phyloP scores from a whole-genome alignment of 2,888 invertebrate genomes.

The Gastrophysa polygoni region DNA sequence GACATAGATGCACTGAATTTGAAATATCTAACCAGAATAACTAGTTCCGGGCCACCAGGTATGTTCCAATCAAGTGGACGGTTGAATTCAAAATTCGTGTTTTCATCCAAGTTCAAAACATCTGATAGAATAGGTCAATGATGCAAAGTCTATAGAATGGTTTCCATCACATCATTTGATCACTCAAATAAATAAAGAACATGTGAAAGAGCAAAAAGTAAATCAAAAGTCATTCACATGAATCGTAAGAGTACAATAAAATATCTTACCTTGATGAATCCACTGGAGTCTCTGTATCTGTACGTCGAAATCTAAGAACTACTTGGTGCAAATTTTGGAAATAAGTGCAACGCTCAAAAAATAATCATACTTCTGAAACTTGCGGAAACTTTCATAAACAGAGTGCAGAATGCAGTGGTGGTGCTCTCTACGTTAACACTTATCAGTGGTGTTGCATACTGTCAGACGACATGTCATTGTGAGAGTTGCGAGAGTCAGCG shows the following conservation, averaged over 20 bases:
- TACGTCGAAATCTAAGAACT: conserved; percentile 12
- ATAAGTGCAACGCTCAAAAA: conserved; percentile 12
- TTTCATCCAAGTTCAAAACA: no score
- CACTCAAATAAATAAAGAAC: no score
- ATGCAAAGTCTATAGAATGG: no score
- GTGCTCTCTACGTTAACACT: conserved; percentile 20
- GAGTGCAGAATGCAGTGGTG: conserved; percentile 22
- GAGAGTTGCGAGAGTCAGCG: conserved; percentile 30
- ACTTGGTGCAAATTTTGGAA: conserved; percentile 11
- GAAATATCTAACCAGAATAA: no score
- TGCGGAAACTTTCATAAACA: conserved; percentile 22
- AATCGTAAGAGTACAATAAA: neutral
- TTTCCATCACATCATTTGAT: no score
- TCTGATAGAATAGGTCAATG: no score
- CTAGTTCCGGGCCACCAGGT: no score
- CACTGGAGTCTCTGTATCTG: conserved; percentile 3
- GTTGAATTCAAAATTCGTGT: no score
- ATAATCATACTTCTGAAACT: conserved; percentile 10
- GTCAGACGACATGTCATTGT: conserved; percentile 45
- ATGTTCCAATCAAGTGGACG: no score
- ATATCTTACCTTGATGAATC: conserved; percentile 11
- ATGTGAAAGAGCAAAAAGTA: no score
- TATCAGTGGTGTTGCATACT: conserved; percentile 35
- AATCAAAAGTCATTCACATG: neutral
- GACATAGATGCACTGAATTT: no score